Evolutionary conservation across 2,888 invertebrate species (phyloP).

Genomic region (Apeira syringaria): DNA sequence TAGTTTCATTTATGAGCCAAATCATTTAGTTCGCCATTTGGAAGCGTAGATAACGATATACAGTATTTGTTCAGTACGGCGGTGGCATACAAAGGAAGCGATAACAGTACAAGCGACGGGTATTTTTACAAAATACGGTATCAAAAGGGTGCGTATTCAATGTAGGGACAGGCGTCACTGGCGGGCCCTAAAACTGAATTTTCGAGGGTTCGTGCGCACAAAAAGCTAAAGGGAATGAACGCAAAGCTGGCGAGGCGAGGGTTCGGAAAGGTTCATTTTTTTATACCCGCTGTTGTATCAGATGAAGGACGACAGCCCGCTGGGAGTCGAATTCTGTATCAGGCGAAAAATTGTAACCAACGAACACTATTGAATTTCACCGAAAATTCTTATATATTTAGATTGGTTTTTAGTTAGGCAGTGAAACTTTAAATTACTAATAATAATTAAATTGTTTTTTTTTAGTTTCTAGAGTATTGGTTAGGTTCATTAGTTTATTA

Average conservation of each 20-base stretch:
- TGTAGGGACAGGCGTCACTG: constrained; percentile 39
- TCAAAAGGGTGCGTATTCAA: constrained; percentile 57
- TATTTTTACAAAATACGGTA: constrained; percentile 43
- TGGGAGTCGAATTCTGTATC: constrained; percentile 13
- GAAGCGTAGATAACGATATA: constrained; percentile 40
- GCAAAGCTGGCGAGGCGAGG: constrained; percentile 36
- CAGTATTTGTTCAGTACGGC: constrained; percentile 39
- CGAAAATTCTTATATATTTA: no score
- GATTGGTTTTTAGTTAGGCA: no score
- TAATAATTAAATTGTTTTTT: no score
- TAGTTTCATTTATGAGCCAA: constrained; percentile 12
- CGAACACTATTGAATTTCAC: no score
- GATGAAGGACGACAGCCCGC: constrained; percentile 20
- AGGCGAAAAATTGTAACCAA: no score
- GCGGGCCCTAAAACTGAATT: constrained; percentile 51
- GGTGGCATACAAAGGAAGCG: constrained; percentile 35
- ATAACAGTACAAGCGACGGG: constrained; percentile 40
- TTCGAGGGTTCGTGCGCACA: constrained; percentile 48
- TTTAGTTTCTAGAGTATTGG: no score
- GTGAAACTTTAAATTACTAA: no score
- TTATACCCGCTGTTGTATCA: constrained; percentile 50
- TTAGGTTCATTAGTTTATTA: no score
- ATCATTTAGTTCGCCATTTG: constrained; percentile 31
- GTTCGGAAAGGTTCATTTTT: constrained; percentile 63
- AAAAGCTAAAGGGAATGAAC: constrained; percentile 63